phyloP scores from a whole-genome alignment of 2,888 invertebrate genomes.

The Glaucopsyche alexis region DNA sequence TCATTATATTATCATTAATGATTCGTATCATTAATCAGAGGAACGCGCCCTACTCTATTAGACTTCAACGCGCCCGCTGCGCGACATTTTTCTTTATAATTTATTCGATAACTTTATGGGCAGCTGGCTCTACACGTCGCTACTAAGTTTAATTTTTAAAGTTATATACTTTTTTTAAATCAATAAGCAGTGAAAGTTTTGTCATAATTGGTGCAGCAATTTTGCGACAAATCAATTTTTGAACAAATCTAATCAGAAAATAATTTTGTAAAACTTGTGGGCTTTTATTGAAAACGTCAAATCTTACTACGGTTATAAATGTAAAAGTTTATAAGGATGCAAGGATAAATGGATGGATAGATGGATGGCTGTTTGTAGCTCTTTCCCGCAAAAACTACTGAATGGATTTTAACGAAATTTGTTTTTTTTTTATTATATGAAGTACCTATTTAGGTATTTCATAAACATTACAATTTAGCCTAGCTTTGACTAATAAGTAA shows the following conservation, averaged over 20 bases:
- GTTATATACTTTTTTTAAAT: background rate
- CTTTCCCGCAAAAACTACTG: too few relatives aligned
- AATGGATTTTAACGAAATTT: too few relatives aligned
- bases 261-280: background rate
- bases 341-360: too few relatives aligned
- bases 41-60: background rate
- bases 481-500: too few relatives aligned
- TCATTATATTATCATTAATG: constrained; percentile 13
- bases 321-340: too few relatives aligned
- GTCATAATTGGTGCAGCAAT: background rate
- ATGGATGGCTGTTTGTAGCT: too few relatives aligned
- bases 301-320: too few relatives aligned
- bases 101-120: background rate
- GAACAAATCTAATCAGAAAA: background rate
- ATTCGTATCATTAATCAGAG: background rate
- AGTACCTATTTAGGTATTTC: too few relatives aligned
- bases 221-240: background rate
- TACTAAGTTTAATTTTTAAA: background rate
- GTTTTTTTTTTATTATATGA: too few relatives aligned
- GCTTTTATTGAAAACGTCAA: background rate
- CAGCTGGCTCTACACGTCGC: background rate
- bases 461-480: too few relatives aligned
- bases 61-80: constrained; percentile 7
- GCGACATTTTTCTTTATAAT: background rate
- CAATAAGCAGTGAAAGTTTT: background rate